Base-by-base conservation (phyloP, 2,797 vertebrate species). In the Sarcophilus harrisii region DNA sequence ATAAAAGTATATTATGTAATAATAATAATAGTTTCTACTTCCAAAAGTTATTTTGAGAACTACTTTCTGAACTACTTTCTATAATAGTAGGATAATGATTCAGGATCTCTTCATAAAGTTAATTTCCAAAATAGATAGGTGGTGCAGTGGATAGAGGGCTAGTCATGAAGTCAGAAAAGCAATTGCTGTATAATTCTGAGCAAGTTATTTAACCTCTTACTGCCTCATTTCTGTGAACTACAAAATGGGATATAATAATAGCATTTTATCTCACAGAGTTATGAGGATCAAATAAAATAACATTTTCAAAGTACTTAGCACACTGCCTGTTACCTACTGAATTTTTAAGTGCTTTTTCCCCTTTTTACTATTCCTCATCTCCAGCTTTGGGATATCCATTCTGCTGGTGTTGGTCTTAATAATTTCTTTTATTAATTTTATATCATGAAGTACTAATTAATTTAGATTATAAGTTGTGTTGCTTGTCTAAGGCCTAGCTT, bases 291-390 rank as follows among this genome's bases (percentile, higher is more conserved):
- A 52, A 52, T 52, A 52, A 52, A 5, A 52, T 52, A 52, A 52
- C 14, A n/a, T 66, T 66, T 18, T 66, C 18, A 18, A 6, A n/a
- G 14, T n/a, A 5, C 62, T n/a, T n/a, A 4, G 13, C 18, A n/a
- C 4, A 66, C 1, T n/a, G 62, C 3, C 14, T 66, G 4, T 6
- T 4, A 16, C 0, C 62, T n/a, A n/a, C 11, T n/a, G n/a, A 5
- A 13, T 14, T 30, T 29, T 30, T 32, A 32, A 62, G 12, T 62
- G 60, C 13, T 66, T n/a, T n/a, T n/a, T 5, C 4, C 4, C 32
- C 14, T 66, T n/a, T 3, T 32, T n/a, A 12, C 62, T 18, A 66
- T 1, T 32, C 32, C 62, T 18, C 14, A 16, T 30, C 30, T 27
- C 12, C 12, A 32, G 29, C 29, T 14, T 16, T 66, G 32, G 32